These are phyloP conservation scores for Theocolax elegans DNA, from an alignment of 1,140 invertebrate genomes.

Conservation along the genomic window DNA sequence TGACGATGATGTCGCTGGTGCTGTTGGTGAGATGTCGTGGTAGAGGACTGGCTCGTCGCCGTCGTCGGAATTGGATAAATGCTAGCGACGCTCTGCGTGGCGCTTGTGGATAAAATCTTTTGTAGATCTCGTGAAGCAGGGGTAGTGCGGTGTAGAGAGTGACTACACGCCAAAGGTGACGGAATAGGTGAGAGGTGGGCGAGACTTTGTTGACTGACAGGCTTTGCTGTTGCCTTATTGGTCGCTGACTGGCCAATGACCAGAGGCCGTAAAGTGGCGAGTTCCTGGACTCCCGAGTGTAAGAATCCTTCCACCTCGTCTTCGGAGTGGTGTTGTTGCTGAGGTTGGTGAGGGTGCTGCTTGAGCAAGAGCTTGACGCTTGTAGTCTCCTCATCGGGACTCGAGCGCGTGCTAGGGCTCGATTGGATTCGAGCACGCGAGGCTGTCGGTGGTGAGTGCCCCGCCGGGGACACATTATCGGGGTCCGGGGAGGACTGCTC, in stretches of 20 bases:
- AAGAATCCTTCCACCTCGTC: background rate
- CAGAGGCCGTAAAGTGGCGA: slow-evolving; percentile 16
- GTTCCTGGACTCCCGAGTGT: background rate
- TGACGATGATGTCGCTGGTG: slow-evolving; percentile 39
- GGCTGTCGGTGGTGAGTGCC: slow-evolving; percentile 1
- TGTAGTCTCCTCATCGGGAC: slow-evolving; percentile 12
- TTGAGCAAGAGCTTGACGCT: background rate
- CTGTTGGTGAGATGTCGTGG: background rate
- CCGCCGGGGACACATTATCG: slow-evolving; percentile 36
- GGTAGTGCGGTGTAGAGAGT: background rate
- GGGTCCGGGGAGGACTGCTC: slow-evolving; percentile 56
- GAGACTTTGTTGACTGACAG: slow-evolving; percentile 17
- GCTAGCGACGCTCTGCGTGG: slow-evolving; percentile 12
- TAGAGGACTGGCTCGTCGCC: background rate
- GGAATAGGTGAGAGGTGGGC: slow-evolving; percentile 28
- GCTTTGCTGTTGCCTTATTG: background rate
- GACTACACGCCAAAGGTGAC: background rate
- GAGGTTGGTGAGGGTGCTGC: background rate
- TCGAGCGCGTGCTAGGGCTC: slow-evolving; percentile 1
- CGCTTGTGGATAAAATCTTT: background rate
- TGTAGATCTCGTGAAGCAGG: background rate
- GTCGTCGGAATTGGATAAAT: slow-evolving; percentile 16
- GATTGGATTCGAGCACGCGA: background rate
- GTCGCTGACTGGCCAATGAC: background rate
- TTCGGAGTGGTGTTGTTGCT: background rate